Evolutionary conservation across 2,797 vertebrate genomes (phyloP), one percentile per base, ranked within the genome.

Genomic region (Halcyon smyrnensis): DNA sequence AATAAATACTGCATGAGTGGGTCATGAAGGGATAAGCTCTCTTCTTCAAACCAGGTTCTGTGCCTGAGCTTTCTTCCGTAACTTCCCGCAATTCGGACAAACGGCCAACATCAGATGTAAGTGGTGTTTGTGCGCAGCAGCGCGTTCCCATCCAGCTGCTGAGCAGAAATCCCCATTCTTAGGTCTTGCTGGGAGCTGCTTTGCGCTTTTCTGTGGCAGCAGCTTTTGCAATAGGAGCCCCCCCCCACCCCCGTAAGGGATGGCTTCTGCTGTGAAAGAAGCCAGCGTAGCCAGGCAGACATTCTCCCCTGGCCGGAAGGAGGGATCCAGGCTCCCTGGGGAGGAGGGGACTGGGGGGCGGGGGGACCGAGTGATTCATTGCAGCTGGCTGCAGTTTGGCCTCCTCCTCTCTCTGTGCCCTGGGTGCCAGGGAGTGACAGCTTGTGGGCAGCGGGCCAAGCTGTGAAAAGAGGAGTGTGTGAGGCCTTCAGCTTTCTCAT

Each of bases 401-500:
- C 95, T 71, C 64, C 53, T 82, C n/a, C 83, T 95, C 92, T 95
- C 93, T 79, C 84, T 92, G 76, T 97, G 97, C 96, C 97, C 95
- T 95, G 93, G 69, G 93, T 97, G 96, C 97, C 97, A 96, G 96
- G 83, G 96, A 97, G 94, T 96, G 97, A 97, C 97, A 97, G 97
- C 94, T 97, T 94, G 84, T 90, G 94, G 97, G 97, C 97, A 97
- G 90, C 48, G 3, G 64, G 97, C 97, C 97, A 97, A 95, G 96
- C 95, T 28, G 9, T 97, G 96, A 97, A 97, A 97, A 96, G 96
- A 95, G 95, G 95, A 97, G 96, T 85, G 96, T 97, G 96, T 95
- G 96, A 96, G 97, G 95, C 97, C 97, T 97, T 97, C 94, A 95
- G 96, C 92, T 96, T 97, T 97, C 96, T 96, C 96, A 97, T 97